Percentiles rank a stretch among this genome's conserved stretches.
Conservation (phyloP, 92 coral and sea anemone species). For the Epizoanthus rinbou region DNA sequence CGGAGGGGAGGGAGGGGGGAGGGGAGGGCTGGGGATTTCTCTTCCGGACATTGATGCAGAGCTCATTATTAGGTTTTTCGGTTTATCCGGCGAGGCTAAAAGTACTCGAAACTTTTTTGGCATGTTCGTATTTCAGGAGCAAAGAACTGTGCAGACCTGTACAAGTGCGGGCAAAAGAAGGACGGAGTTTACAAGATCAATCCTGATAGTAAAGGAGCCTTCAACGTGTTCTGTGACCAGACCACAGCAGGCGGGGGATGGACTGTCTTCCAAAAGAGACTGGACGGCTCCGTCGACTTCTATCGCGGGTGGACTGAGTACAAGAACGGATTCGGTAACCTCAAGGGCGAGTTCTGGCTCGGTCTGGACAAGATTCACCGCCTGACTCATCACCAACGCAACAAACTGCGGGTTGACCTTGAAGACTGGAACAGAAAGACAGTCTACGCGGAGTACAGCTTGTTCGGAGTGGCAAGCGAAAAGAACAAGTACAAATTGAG, state of each 20-base stretch:
- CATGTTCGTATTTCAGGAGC: background rate
- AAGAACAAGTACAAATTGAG: background rate
- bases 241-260: conserved; percentile 35
- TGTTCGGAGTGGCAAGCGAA: background rate
- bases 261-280: conserved; percentile 34
- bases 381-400: background rate
- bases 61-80: too few relatives aligned
- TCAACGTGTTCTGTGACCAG: conserved; percentile 35
- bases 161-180: conserved; percentile 10
- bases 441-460: conserved; percentile 1
- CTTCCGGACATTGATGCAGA: too few relatives aligned
- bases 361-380: conserved; percentile 40
- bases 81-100: too few relatives aligned
- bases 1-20: too few relatives aligned
- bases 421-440: conserved; percentile 15
- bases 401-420: conserved; percentile 29
- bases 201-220: conserved; percentile 26
- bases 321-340: conserved; percentile 29
- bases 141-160: conserved; percentile 20
- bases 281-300: conserved; percentile 23
- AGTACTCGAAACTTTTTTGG: too few relatives aligned
- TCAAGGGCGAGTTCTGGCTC: conserved; percentile 25
- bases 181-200: conserved; percentile 27
- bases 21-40: too few relatives aligned
- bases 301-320: conserved; percentile 27